Conservation (phyloP, 30 jellyfish, hydroid and myxozoan genomes). For the Aurelia aurita complex sp. Pacific region DNA sequence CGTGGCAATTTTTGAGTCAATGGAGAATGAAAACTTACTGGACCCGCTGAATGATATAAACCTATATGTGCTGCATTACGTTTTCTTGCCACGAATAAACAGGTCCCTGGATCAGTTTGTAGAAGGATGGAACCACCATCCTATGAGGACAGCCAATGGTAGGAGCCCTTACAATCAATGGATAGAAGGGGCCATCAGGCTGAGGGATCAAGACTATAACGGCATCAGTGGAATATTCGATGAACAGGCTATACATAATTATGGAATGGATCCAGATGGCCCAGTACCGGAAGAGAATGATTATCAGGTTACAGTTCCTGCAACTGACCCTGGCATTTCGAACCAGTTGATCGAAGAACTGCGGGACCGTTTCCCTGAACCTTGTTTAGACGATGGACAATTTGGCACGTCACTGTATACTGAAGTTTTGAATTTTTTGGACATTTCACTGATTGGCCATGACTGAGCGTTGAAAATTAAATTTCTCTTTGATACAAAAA, state of each 20-base stretch:
- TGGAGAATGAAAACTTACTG: constrained; percentile 21
- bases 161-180: constrained; percentile 10
- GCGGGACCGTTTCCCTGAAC: neutral
- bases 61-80: constrained; percentile 6
- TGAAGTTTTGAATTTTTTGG: neutral
- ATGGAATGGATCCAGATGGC: constrained; percentile 1
- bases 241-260: neutral
- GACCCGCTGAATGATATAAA: constrained; percentile 36
- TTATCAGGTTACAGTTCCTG: neutral
- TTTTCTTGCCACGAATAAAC: constrained; percentile 2
- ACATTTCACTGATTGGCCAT: neutral
- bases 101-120: constrained; percentile 3
- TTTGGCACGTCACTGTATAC: neutral
- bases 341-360: neutral
- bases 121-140: constrained; percentile 14
- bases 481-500: neutral
- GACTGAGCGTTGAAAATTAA: neutral
- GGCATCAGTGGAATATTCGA: neutral
- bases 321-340: neutral
- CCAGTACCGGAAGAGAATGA: constrained; percentile 2
- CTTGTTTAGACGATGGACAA: constrained; percentile 3
- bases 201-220: neutral
- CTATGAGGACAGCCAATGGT: constrained; percentile 10
- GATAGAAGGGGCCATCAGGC: constrained; percentile 16
- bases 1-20: constrained; percentile 22